Evolutionary conservation across 2,888 invertebrate genomes (phyloP), one percentile per base, ranked within the genome.

Genomic region (Syrista parreyssii): DNA sequence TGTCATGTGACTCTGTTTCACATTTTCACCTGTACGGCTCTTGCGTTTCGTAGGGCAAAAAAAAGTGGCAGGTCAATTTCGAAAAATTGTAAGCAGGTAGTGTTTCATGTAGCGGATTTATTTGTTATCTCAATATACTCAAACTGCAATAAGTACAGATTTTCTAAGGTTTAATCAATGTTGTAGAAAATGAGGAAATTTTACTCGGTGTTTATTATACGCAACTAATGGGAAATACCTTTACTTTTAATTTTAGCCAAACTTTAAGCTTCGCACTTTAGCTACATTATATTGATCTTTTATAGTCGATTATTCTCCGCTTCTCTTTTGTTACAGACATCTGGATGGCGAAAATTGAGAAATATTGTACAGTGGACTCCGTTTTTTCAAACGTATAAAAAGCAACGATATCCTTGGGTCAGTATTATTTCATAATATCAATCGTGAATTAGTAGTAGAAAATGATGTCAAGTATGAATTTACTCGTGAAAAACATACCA

Each of bases 291-390:
- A 34, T 34, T 34, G 34, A 34, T 34, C 9, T 6, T 6, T 55
- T 35, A 75, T 78, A 72, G 74, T 82, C 82, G 83, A 79, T 77
- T 75, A 75, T 76, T 68, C 36, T 75, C 12, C 77, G 75, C 80
- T 82, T 81, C 86, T 83, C 81, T 84, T 86, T 85, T 85, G 82
- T 95, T 95, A 68, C 94, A 98, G 97, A 95, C 96, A 86, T 97
- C 97, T 35, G 97, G 97, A 90, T 98, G 98, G 98, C 94, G 97
- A 82, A 98, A 98, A 92, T 94, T 98, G 73, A 94, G 98, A 76
- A 98, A 97, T 90, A 97, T 98, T 81, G 98, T 98, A 35, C 97
- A 98, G 90, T 98, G 98, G 97, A 98, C 98, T 73, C 98, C 98
- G 69, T 98, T 98, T 93, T 97, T 98, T 91, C 98, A 98, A 92